Evolutionary conservation across 2,797 vertebrate genomes (phyloP).

Genomic region (Pteronotus mesoamericanus): DNA sequence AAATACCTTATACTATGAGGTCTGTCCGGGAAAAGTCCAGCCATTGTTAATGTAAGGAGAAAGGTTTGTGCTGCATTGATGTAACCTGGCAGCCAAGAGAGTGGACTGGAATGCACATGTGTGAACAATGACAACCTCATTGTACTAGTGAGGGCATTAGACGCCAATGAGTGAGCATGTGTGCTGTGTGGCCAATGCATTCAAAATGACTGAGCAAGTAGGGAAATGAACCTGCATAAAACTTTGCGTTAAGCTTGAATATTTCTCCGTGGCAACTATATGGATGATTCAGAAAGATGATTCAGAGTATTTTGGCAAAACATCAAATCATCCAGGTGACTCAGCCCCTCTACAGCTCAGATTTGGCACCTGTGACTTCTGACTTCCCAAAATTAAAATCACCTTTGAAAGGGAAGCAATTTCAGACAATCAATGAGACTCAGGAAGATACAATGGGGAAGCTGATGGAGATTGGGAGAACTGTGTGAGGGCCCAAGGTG

Average conservation of each 20-base stretch:
- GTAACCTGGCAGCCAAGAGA: neutral
- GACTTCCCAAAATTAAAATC: neutral
- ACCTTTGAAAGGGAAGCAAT: neutral
- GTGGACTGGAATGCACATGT: neutral
- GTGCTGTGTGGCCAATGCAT: neutral
- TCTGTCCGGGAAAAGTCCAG: neutral
- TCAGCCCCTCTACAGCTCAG: neutral
- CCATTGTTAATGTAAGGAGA: neutral
- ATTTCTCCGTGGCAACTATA: neutral
- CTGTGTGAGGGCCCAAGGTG: neutral
- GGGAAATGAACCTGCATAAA: neutral
- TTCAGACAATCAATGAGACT: neutral
- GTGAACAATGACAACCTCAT: neutral
- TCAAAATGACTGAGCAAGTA: neutral
- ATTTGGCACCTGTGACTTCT: neutral
- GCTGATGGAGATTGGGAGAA: neutral
- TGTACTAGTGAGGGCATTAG: neutral
- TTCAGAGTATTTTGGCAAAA: neutral
- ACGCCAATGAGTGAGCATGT: neutral
- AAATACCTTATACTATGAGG: neutral
- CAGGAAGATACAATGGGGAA: neutral
- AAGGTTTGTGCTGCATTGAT: neutral
- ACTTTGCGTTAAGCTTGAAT: neutral
- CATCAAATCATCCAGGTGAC: neutral
- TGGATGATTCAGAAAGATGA: neutral